Evolutionary conservation across 1,140 invertebrate species (phyloP), one percentile per base, ranked within the genome.

Genomic region (Listronotus bonariensis): DNA sequence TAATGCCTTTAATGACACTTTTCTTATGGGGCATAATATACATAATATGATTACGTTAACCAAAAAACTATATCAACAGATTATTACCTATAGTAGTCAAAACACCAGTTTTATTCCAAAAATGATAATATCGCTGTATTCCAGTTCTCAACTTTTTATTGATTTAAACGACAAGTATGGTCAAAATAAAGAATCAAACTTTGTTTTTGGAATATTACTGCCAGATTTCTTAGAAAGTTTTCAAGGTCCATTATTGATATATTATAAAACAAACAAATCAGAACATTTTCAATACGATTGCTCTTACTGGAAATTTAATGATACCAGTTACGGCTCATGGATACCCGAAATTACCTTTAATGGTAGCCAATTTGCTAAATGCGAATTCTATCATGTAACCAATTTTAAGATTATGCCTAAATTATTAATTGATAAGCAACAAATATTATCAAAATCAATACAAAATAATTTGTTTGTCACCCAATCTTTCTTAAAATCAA

Each of bases 241-340:
- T 31, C 8, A 52, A 51, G 55, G 48, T 7, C 55, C 49, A 20
- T n/a, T 65, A 14, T 34, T 15, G n/a, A 42, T 65, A 32, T 53
- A 52, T 34, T 53, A 46, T 43, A 6, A 11, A 17, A 34, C 11
- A 9, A 42, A 59, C 26, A 11, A 8, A 15, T 17, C 32, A 34
- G 12, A 38, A 15, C 3, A 6, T 40, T 5, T 45, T 52, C 1
- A 60, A 3, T 55, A 55, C 32, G 60, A 59, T 32, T 68, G 67
- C 14, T 65, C 67, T 18, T 65, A 65, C 38, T 68, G 67, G 67
- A 60, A 46, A 51, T 65, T 38, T 51, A 31, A 41, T 31, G 18
- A 31, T 10, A 34, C 31, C 6, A 12, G 8, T 32, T 12, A 20
- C 34, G 48, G 61, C 5, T 36, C 26, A 18, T 64, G 61, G 61